Percentiles rank a stretch among this genome's conserved stretches.
These are phyloP conservation scores for Zophobas atratus DNA, from an alignment of 1,140 invertebrate genomes.

Conservation along the genomic window DNA sequence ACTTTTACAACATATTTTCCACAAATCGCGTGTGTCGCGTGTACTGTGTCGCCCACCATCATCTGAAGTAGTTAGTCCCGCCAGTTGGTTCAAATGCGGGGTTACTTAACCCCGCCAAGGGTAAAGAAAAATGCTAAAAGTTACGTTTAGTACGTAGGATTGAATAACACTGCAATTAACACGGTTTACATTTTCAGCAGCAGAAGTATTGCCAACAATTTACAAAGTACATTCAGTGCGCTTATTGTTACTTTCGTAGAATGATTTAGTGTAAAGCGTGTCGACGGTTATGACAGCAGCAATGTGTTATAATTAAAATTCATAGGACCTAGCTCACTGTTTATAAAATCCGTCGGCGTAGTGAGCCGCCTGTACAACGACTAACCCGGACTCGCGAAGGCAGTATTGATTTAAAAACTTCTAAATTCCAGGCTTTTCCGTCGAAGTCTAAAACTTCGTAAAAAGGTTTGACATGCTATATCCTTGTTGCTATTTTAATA, in stretches of 20 bases:
- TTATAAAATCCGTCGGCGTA: conserved; percentile 53
- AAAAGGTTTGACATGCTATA: conserved; percentile 54
- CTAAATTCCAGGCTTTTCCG: conserved; percentile 52
- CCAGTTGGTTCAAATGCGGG: too few relatives aligned
- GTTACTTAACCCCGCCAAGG: too few relatives aligned
- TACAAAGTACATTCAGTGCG: conserved; percentile 42
- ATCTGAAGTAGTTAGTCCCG: too few relatives aligned
- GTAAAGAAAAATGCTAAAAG: too few relatives aligned
- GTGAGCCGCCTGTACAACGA: conserved; percentile 29
- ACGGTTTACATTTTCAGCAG: not conserved
- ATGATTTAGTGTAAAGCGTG: conserved; percentile 49
- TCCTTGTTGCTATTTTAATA: conserved; percentile 51
- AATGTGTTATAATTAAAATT: conserved; percentile 56
- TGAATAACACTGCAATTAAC: too few relatives aligned
- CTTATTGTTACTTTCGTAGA: conserved; percentile 48
- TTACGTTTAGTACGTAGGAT: too few relatives aligned
- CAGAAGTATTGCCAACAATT: conserved; percentile 45
- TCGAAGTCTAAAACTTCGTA: conserved; percentile 52
- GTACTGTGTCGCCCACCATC: too few relatives aligned
- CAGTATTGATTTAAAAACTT: conserved; percentile 57
- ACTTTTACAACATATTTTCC: too few relatives aligned
- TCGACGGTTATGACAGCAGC: conserved; percentile 43
- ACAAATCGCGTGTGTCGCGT: too few relatives aligned
- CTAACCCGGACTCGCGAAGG: conserved; percentile 37
- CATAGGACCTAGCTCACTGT: conserved; percentile 50